These are phyloP conservation scores for Hypsibius dujardini DNA, from an alignment of 1,140 invertebrate genomes.

Conservation along the genomic window DNA sequence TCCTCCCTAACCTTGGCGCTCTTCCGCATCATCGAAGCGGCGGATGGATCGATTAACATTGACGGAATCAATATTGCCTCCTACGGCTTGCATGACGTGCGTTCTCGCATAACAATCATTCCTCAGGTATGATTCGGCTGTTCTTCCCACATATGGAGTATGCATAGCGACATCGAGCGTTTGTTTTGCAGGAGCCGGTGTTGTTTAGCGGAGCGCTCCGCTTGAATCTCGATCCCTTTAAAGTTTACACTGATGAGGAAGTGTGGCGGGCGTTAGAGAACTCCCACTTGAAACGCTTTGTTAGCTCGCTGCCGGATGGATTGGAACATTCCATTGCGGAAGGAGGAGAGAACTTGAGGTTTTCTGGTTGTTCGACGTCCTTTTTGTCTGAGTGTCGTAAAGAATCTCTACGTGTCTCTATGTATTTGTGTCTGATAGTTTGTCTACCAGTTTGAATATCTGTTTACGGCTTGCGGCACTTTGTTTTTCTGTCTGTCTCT, in stretches of 20 bases:
- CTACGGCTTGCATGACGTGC: conserved; percentile 35
- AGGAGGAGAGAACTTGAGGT: conserved; percentile 68
- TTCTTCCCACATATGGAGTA: neutral
- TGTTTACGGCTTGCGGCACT: too few relatives aligned
- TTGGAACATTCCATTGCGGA: conserved; percentile 61
- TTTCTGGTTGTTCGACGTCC: too few relatives aligned
- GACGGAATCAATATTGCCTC: conserved; percentile 27
- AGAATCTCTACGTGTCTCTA: too few relatives aligned
- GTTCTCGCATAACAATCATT: conserved; percentile 37
- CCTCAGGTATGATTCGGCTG: conserved; percentile 31
- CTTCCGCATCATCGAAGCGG: conserved; percentile 40
- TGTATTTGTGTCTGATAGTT: too few relatives aligned
- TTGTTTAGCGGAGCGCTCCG: conserved; percentile 62
- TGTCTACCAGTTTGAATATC: too few relatives aligned
- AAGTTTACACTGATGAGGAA: conserved; percentile 51
- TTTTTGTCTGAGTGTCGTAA: too few relatives aligned
- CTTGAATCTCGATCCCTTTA: conserved; percentile 31
- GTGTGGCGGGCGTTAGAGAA: conserved; percentile 61
- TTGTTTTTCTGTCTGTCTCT: too few relatives aligned
- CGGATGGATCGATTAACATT: conserved; percentile 21
- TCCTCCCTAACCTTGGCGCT: conserved; percentile 38
- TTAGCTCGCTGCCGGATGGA: conserved; percentile 43
- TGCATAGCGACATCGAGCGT: neutral
- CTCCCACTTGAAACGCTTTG: conserved; percentile 55
- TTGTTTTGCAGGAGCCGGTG: conserved; percentile 49